Percentiles rank a stretch among this genome's conserved stretches.
Conservation (phyloP, 2,113 vertebrate species). For the Gallinago jamesoni region DNA sequence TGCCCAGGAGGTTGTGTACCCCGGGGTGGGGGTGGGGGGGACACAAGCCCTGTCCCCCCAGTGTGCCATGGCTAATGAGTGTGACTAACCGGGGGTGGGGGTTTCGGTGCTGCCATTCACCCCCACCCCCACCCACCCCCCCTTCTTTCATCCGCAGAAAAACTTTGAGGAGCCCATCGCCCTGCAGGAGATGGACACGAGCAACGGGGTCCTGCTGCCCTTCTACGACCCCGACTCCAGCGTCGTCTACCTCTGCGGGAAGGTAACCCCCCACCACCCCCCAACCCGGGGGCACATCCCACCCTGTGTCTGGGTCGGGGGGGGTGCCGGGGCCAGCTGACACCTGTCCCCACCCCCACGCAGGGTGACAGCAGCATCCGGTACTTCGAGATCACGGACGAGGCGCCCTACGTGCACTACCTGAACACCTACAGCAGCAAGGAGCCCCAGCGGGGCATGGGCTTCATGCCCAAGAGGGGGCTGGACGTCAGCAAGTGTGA, state of each 20-base stretch:
- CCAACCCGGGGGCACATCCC: too few species aligned
- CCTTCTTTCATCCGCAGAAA: conserved; percentile 72
- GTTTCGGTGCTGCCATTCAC: not conserved
- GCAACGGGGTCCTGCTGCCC: conserved; percentile 93
- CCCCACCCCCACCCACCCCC: not conserved
- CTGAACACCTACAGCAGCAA: conserved; percentile 96
- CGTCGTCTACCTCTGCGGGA: conserved; percentile 94
- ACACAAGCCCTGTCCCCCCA: not conserved
- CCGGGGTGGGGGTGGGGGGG: not conserved
- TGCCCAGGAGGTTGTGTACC: not conserved
- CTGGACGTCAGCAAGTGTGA: conserved; percentile 97
- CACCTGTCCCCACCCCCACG: not conserved
- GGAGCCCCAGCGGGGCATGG: conserved; percentile 96
- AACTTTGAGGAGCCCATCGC: conserved; percentile 96
- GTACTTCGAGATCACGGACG: conserved; percentile 97
- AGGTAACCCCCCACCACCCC: conserved; percentile 71
- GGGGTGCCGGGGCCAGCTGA: not conserved
- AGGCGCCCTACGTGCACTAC: conserved; percentile 94
- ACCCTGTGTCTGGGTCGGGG: not conserved
- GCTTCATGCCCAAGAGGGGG: conserved; percentile 96
- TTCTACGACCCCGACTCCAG: conserved; percentile 94
- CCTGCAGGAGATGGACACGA: conserved; percentile 96
- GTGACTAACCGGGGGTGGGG: not conserved
- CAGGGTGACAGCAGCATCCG: conserved; percentile 98
- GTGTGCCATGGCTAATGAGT: conserved; percentile 10